phyloP scores from a whole-genome alignment of 2,888 invertebrate genomes.

The Dromius quadrimaculatus region DNA sequence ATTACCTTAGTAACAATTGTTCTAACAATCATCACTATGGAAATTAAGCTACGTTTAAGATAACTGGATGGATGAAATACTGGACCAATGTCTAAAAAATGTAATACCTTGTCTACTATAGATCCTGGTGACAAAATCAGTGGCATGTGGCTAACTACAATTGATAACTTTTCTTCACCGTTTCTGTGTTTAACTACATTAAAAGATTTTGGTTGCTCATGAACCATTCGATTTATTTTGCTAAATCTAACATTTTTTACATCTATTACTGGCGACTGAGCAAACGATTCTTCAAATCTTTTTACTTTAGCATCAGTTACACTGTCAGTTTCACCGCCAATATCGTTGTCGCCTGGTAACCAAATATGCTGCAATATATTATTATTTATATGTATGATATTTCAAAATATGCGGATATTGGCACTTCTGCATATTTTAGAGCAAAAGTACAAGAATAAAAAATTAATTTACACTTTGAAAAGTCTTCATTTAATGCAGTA shows the following conservation, averaged over 20 bases:
- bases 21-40: too few species aligned
- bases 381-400: too few species aligned
- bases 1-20: too few species aligned
- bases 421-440: too few species aligned
- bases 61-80: too few species aligned
- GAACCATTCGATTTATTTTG: constrained; percentile 79
- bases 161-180: constrained; percentile 69
- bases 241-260: constrained; percentile 76
- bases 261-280: constrained; percentile 75
- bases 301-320: constrained; percentile 77
- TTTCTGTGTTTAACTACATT: constrained; percentile 60
- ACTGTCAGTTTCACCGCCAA: constrained; percentile 90
- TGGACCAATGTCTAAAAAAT: too few species aligned
- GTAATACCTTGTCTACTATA: constrained; percentile 71
- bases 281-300: constrained; percentile 81
- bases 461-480: too few species aligned
- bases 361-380: constrained; percentile 79
- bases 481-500: too few species aligned
- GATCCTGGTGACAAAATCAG: constrained; percentile 69
- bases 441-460: too few species aligned
- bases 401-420: too few species aligned
- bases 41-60: too few species aligned
- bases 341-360: constrained; percentile 97
- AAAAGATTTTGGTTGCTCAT: constrained; percentile 17
- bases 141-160: constrained; percentile 83